A percentile compares a stretch with the other conserved stretches of the same genome.
phyloP scores from a whole-genome alignment of 2,888 invertebrate species.

The Drosophila diplacantha region DNA sequence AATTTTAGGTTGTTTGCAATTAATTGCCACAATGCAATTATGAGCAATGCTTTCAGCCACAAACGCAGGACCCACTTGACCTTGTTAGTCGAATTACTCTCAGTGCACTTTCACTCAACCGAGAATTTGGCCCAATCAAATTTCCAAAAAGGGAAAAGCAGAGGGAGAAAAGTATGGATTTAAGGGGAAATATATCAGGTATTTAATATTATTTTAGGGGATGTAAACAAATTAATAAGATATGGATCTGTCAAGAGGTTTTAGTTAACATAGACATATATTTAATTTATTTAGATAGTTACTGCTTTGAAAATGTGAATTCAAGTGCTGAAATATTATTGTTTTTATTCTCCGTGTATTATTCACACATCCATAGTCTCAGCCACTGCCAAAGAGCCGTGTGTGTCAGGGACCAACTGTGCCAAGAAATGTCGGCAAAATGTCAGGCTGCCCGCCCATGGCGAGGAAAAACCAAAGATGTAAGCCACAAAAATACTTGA shows the following conservation, averaged over 20 bases:
- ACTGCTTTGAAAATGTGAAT: too few species aligned
- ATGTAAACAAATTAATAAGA: too few species aligned
- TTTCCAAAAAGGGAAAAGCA: constrained; percentile 1
- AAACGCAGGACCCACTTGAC: constrained; percentile 24
- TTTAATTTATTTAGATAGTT: too few species aligned
- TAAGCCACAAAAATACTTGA: constrained; percentile 72
- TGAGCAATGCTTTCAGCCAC: constrained; percentile 40
- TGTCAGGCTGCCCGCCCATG: constrained; percentile 51
- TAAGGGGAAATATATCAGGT: neutral
- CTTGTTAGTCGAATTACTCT: constrained; percentile 27
- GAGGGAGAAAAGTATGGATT: neutral
- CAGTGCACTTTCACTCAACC: constrained; percentile 32
- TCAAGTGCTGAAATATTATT: too few species aligned
- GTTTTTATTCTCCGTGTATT: neutral
- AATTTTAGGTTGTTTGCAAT: constrained; percentile 45
- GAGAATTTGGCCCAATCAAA: constrained; percentile 19
- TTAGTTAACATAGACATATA: too few species aligned
- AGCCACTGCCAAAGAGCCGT: neutral
- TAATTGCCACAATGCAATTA: constrained; percentile 47
- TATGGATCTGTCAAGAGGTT: neutral
- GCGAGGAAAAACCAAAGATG: constrained; percentile 54
- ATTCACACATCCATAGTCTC: constrained; percentile 8
- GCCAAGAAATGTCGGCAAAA: constrained; percentile 57
- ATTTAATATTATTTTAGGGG: neutral
- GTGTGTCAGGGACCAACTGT: constrained; percentile 54